Evolutionary conservation across 2,113 vertebrate genomes (phyloP).

Genomic region (Mugil cephalus): DNA sequence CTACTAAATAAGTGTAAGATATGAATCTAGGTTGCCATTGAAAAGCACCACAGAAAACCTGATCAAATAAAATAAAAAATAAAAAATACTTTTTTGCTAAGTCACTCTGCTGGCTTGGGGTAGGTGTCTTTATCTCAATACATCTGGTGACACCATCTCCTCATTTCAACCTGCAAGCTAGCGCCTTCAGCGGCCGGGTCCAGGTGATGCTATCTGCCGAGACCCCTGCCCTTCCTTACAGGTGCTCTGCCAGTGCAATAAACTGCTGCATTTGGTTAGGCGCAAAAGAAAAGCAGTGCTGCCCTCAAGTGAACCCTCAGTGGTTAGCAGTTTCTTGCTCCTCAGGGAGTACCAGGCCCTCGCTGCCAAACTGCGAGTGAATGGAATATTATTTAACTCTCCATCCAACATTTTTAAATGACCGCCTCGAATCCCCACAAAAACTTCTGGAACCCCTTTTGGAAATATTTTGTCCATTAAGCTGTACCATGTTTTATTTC

Average conservation of each 20-base stretch:
- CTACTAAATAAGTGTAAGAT: too few species aligned
- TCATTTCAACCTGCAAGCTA: slow-evolving; percentile 11
- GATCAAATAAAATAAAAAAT: too few species aligned
- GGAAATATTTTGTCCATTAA: slow-evolving; percentile 40
- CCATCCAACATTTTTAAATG: slow-evolving; percentile 7
- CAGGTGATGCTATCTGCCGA: background rate
- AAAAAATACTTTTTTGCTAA: too few species aligned
- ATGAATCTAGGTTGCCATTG: too few species aligned
- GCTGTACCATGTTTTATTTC: slow-evolving; percentile 44
- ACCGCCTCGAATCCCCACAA: slow-evolving; percentile 26
- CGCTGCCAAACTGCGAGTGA: slow-evolving; percentile 13
- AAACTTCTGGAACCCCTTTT: slow-evolving; percentile 40
- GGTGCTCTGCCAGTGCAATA: background rate
- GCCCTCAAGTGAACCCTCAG: slow-evolving; percentile 39
- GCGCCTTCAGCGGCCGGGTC: slow-evolving; percentile 13
- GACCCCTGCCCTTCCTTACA: slow-evolving; percentile 13
- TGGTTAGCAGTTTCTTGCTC: slow-evolving; percentile 3
- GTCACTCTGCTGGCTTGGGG: background rate
- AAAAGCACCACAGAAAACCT: too few species aligned
- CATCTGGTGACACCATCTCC: background rate
- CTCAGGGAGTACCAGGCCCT: background rate
- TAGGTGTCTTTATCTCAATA: background rate
- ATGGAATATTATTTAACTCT: slow-evolving; percentile 29
- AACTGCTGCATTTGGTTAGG: slow-evolving; percentile 46
- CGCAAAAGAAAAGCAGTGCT: slow-evolving; percentile 37